Conservation (phyloP, 2,113 vertebrate genomes). For the Anhinga rufa region DNA sequence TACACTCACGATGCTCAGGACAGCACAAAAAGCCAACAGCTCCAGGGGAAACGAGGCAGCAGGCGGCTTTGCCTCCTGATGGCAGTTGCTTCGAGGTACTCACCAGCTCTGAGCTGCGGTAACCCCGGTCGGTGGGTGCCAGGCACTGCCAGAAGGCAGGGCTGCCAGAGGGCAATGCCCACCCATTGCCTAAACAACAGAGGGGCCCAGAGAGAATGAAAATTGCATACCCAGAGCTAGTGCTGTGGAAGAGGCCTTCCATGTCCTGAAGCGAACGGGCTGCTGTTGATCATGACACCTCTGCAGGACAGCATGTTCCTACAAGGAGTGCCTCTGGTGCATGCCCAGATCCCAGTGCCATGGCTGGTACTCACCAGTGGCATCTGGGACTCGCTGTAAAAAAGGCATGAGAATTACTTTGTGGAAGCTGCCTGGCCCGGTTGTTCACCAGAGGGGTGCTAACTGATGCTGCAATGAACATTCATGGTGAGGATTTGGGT, state of each 20-base stretch:
- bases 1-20: not conserved
- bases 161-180: not conserved
- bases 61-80: not conserved
- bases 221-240: not conserved
- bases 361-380: rapidly evolving
- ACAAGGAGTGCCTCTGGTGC: not conserved
- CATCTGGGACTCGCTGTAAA: not conserved
- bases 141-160: not conserved
- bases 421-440: not conserved
- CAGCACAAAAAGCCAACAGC: not conserved
- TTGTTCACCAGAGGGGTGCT: not conserved
- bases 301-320: not conserved
- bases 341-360: rapidly evolving
- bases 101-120: not conserved
- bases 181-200: not conserved
- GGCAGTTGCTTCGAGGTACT: not conserved
- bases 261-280: not conserved
- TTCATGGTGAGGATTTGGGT: not conserved
- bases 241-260: not conserved
- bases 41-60: not conserved
- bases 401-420: not conserved
- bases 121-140: not conserved
- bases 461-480: not conserved
- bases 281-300: not conserved
- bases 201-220: not conserved